Percentiles rank a stretch among this genome's conserved stretches.
Conservation (phyloP, 2,888 invertebrate species). For the Eretmocerus hayati region DNA sequence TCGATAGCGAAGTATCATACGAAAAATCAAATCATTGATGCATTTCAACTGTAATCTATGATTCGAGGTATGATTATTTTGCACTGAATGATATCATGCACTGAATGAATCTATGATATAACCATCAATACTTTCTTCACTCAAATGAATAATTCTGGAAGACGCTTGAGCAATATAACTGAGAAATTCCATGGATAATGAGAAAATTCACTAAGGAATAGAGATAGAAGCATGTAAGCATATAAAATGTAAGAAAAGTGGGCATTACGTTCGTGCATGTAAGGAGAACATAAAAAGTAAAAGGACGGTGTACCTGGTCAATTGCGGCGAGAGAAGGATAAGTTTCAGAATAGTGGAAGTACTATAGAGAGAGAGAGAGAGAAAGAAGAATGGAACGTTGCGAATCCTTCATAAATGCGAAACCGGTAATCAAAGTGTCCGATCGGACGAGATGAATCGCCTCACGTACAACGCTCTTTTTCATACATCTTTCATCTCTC, state of each 20-base stretch:
- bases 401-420: constrained; percentile 37
- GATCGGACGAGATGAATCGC: constrained; percentile 41
- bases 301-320: too few species aligned
- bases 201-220: constrained; percentile 13
- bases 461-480: constrained; percentile 25
- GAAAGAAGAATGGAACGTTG: constrained; percentile 26
- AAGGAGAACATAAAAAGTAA: constrained; percentile 3
- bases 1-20: too few species aligned
- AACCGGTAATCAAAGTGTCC: constrained; percentile 44
- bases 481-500: constrained; percentile 14
- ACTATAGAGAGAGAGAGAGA: constrained; percentile 14
- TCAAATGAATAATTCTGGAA: too few species aligned
- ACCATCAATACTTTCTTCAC: too few species aligned
- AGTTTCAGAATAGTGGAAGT: too few species aligned
- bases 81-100: too few species aligned
- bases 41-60: too few species aligned
- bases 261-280: constrained; percentile 7
- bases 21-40: too few species aligned
- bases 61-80: too few species aligned
- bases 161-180: too few species aligned
- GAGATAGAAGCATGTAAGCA: constrained; percentile 12
- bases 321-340: too few species aligned
- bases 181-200: background rate
- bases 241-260: constrained; percentile 20
- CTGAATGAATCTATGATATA: too few species aligned